These are phyloP conservation scores for Cheilosia variabilis DNA, from an alignment of 2,888 invertebrate genomes.

Conservation along the genomic window DNA sequence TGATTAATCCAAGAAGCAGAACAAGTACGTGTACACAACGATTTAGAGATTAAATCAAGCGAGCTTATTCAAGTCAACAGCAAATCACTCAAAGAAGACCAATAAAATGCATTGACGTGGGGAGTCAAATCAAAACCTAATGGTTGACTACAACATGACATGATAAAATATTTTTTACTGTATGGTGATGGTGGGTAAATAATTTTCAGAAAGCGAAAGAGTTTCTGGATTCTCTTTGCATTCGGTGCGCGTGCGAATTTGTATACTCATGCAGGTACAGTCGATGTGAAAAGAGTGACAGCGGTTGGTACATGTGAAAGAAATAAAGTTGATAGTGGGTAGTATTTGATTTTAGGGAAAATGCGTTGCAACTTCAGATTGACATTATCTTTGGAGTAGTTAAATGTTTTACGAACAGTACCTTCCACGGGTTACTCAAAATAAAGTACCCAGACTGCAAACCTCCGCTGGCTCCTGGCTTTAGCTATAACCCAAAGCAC, in stretches of 20 bases:
- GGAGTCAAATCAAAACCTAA: conserved; percentile 42
- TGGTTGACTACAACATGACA: conserved; percentile 22
- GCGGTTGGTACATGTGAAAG: background rate
- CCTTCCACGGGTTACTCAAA: no score
- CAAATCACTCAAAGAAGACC: conserved; percentile 23
- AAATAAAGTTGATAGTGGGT: background rate
- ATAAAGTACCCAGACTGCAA: no score
- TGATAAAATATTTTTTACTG: conserved; percentile 9
- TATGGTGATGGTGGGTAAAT: conserved; percentile 11
- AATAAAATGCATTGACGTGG: conserved; percentile 23
- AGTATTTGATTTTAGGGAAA: background rate
- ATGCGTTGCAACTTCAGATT: background rate
- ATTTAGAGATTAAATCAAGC: conserved; percentile 15
- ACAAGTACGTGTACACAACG: conserved; percentile 20
- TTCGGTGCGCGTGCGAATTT: conserved; percentile 37
- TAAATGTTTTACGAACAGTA: no score
- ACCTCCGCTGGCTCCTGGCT: no score
- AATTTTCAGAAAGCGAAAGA: conserved; percentile 33
- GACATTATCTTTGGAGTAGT: no score
- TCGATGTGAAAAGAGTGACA: conserved; percentile 37
- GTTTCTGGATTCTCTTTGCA: conserved; percentile 8
- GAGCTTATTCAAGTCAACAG: conserved; percentile 2
- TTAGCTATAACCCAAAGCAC: no score
- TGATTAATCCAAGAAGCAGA: conserved; percentile 14
- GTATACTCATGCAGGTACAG: conserved; percentile 42